Conservation (phyloP, 2,888 invertebrate genomes). For the Hirtodrosophila histrioides region DNA sequence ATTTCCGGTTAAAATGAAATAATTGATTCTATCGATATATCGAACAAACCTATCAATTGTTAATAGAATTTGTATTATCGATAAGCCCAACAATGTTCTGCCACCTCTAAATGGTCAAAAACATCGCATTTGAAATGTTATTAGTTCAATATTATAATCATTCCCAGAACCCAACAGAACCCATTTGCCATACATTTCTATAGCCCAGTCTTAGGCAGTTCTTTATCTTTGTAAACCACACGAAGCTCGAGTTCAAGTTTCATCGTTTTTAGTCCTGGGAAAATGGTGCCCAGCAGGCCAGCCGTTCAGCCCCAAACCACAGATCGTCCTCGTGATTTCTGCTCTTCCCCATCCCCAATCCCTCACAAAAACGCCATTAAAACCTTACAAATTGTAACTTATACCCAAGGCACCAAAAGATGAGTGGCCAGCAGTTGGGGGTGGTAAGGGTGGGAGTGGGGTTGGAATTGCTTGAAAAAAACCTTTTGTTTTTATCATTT, state of each 20-base stretch:
- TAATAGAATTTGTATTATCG: too few relatives aligned
- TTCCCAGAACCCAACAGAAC: too few relatives aligned
- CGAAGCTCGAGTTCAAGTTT: background rate
- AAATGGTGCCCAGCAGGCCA: slow-evolving; percentile 16
- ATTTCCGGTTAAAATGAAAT: too few relatives aligned
- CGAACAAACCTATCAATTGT: too few relatives aligned
- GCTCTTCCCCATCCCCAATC: slow-evolving; percentile 1
- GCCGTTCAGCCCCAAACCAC: slow-evolving; percentile 19
- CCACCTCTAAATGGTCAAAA: too few relatives aligned
- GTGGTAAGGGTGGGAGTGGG: slow-evolving; percentile 13
- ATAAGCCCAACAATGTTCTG: too few relatives aligned
- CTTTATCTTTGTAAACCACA: too few relatives aligned
- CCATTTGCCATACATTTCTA: too few relatives aligned
- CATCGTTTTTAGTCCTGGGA: slow-evolving; percentile 7
- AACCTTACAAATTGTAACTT: slow-evolving; percentile 77
- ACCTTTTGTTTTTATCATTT: slow-evolving; percentile 78
- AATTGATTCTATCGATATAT: too few relatives aligned
- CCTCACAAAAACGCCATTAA: slow-evolving; percentile 58
- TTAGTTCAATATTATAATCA: too few relatives aligned
- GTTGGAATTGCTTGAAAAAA: slow-evolving; percentile 25
- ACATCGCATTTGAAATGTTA: too few relatives aligned
- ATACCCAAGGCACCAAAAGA: slow-evolving; percentile 55
- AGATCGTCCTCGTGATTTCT: slow-evolving; percentile 27
- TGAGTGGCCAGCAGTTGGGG: slow-evolving; percentile 48
- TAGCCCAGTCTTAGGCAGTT: too few relatives aligned